Conservation (phyloP, 2,888 invertebrate species). For the Cabera pusaria region DNA sequence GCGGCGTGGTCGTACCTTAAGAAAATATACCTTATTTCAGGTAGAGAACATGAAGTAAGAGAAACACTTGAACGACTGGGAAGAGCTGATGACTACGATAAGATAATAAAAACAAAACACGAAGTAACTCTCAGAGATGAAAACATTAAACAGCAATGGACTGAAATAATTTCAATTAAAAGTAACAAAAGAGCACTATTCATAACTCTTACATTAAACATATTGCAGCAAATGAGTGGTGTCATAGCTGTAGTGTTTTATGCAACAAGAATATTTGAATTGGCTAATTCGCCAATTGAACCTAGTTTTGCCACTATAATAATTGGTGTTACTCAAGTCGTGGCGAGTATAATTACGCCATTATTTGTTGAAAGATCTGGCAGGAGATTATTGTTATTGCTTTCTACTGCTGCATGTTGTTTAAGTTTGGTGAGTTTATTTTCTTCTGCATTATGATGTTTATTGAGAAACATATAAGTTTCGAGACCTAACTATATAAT, state of each 20-base stretch:
- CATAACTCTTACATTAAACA: conserved; percentile 40
- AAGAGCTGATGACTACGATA: conserved; percentile 44
- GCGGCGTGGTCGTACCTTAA: too few species aligned
- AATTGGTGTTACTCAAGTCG: conserved; percentile 46
- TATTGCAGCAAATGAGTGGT: conserved; percentile 51
- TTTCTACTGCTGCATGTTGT: conserved; percentile 44
- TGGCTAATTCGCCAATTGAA: conserved; percentile 45
- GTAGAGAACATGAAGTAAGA: conserved; percentile 37
- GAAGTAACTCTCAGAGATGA: conserved; percentile 21
- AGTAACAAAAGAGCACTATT: conserved; percentile 49
- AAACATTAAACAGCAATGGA: conserved; percentile 34
- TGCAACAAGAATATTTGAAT: conserved; percentile 47
- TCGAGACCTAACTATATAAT: too few species aligned
- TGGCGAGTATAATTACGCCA: conserved; percentile 44
- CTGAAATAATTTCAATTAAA: conserved; percentile 43
- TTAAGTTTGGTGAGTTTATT: conserved; percentile 57
- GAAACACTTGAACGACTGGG: conserved; percentile 40
- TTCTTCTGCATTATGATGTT: too few species aligned
- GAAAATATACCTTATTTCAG: too few species aligned
- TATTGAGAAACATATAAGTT: too few species aligned
- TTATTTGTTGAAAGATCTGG: conserved; percentile 52
- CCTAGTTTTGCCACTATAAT: conserved; percentile 51
- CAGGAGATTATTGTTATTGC: conserved; percentile 44
- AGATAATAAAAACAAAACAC: conserved; percentile 32
- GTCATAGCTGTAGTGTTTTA: conserved; percentile 45